Evolutionary conservation across 2,888 invertebrate species (phyloP).

Genomic region (Leptinotarsa tumamoca): DNA sequence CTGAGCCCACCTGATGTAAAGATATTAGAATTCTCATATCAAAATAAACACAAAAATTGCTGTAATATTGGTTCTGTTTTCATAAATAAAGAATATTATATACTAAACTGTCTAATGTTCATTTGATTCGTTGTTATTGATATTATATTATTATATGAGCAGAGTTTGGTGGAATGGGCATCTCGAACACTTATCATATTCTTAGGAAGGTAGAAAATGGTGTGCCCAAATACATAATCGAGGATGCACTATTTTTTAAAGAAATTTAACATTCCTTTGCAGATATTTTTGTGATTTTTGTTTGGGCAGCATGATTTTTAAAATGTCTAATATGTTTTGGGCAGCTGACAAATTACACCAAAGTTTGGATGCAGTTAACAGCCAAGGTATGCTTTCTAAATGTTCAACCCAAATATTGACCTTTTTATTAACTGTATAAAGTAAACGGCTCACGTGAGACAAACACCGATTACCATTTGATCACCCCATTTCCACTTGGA

Average conservation of each 20-base stretch:
- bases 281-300: constrained; percentile 28
- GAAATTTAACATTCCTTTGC: background rate
- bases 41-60: background rate
- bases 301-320: constrained; percentile 14
- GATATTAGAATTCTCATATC: background rate
- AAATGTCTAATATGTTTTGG: constrained; percentile 46
- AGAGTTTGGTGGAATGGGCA: constrained; percentile 18
- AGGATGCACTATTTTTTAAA: background rate
- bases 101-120: background rate
- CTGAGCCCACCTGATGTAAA: constrained; percentile 28
- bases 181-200: background rate
- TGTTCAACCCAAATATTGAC: constrained; percentile 47
- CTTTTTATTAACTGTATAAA: constrained; percentile 26
- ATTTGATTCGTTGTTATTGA: background rate
- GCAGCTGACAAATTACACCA: constrained; percentile 73
- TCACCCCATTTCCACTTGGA: too few species aligned
- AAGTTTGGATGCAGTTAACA: constrained; percentile 76
- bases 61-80: background rate
- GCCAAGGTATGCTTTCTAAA: constrained; percentile 70
- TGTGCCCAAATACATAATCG: background rate
- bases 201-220: background rate
- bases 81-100: constrained; percentile 20
- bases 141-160: background rate
- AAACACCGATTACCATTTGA: background rate
- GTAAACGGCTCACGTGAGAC: constrained; percentile 4